Evolutionary conservation across 2,888 invertebrate species (phyloP).

Genomic region (Rotaria sp.): DNA sequence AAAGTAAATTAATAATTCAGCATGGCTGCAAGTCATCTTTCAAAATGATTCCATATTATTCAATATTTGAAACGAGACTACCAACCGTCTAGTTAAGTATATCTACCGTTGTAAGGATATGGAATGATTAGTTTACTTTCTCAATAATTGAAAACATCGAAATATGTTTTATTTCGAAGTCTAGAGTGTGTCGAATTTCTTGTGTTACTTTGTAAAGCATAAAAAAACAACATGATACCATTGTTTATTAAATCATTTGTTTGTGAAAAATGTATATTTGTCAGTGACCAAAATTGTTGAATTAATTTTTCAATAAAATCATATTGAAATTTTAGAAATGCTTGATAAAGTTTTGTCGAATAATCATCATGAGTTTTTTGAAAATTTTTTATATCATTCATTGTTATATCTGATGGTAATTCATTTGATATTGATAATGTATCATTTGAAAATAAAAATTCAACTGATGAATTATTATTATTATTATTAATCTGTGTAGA

Average conservation of each 20-base stretch:
- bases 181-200: no score
- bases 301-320: not conserved
- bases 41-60: no score
- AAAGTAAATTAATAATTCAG: no score
- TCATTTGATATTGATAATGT: not conserved
- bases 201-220: no score
- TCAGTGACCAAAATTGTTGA: not conserved
- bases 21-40: no score
- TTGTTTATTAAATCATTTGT: not conserved
- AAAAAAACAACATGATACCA: not conserved
- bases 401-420: not conserved
- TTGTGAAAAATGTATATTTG: not conserved
- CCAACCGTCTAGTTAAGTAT: no score
- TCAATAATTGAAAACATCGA: no score
- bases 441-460: not conserved
- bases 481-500: not conserved
- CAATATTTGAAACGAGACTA: no score
- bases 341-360: not conserved
- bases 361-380: constrained; percentile 12
- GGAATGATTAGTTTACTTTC: no score
- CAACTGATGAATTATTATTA: no score
- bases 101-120: no score
- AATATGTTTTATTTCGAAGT: no score
- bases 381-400: not conserved
- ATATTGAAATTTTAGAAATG: not conserved